Conservation (phyloP, 2,888 invertebrate genomes). For the Cheilosia vernalis region DNA sequence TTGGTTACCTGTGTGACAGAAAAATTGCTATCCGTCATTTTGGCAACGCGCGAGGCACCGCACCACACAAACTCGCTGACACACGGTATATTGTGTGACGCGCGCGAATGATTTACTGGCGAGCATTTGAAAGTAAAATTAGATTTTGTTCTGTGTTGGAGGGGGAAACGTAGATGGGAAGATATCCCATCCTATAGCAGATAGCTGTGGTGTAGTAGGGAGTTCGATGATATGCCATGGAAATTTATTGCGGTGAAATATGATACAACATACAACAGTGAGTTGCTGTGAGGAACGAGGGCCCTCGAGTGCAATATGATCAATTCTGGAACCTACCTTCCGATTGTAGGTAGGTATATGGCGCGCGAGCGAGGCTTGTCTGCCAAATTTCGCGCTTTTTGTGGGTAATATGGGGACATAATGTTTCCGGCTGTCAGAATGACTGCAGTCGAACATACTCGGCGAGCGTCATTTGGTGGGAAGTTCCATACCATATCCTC, state of each 20-base stretch:
- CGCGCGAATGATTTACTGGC: conserved; percentile 75
- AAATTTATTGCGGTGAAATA: conserved; percentile 70
- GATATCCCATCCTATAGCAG: neutral
- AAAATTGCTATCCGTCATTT: conserved; percentile 70
- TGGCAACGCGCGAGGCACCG: conserved; percentile 34
- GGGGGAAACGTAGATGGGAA: neutral
- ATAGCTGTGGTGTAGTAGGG: conserved; percentile 45
- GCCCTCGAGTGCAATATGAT: conserved; percentile 10
- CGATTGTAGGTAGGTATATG: neutral
- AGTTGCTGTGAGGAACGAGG: neutral
- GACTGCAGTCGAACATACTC: no score
- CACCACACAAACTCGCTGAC: conserved; percentile 54
- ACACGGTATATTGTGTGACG: conserved; percentile 66
- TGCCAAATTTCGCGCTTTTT: no score
- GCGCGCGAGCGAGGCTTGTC: no score
- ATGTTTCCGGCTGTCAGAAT: no score
- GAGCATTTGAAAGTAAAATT: conserved; percentile 78
- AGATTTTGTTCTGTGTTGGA: conserved; percentile 77
- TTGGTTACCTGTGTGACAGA: conserved; percentile 66
- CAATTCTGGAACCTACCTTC: conserved; percentile 23
- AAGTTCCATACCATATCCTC: no score
- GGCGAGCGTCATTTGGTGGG: no score
- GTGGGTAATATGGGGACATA: no score
- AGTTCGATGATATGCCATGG: conserved; percentile 64
- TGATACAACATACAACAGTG: conserved; percentile 28